Evolutionary conservation across 1,140 invertebrate genomes (phyloP), one percentile per base, ranked within the genome.

Genomic region (Megathymus violae): DNA sequence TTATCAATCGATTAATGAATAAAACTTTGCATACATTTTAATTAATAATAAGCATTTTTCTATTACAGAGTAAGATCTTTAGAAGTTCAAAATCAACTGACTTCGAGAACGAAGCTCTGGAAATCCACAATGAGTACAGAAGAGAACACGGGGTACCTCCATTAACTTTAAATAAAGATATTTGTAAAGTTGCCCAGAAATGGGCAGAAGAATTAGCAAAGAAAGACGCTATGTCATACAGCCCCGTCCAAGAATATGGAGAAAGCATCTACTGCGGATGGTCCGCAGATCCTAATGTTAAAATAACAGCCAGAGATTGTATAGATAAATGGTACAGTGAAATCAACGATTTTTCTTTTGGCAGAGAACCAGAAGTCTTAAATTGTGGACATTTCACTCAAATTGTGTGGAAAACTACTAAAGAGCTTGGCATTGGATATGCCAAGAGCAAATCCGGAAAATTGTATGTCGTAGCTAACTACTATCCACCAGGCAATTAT

Each of bases 401-500:
- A 91, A 93, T 96, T 1, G 88, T 97, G 1, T 97, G 96, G 96
- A 95, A 94, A 76, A 92, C 85, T 4, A 94, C 93, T 0, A 93
- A 86, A 62, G 94, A 96, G 77, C 85, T 97, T 64, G 96, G 96
- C 0, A 93, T 97, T 4, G 96, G 94, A 1, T 93, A 93, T 68
- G 95, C 96, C 7, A 94, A 94, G 73, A 94, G 92, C 58, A 89
- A 91, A 74, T 78, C 84, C 6, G 88, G 88, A 4, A 81, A 94
- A 89, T 65, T 94, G 85, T 85, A 94, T 40, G 93, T 97, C 0
- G 96, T 97, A 0, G 95, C 95, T 0, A 96, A 96, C 85, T 97
- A 97, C 67, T 92, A 94, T 85, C 96, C 96, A n/a, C 93, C 95
- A n/a, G 96, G 96, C 22, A 97, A 97, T 75, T 93, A 94, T 51